Evolutionary conservation across 2,888 invertebrate genomes (phyloP).

Genomic region (Augiades crinisus): DNA sequence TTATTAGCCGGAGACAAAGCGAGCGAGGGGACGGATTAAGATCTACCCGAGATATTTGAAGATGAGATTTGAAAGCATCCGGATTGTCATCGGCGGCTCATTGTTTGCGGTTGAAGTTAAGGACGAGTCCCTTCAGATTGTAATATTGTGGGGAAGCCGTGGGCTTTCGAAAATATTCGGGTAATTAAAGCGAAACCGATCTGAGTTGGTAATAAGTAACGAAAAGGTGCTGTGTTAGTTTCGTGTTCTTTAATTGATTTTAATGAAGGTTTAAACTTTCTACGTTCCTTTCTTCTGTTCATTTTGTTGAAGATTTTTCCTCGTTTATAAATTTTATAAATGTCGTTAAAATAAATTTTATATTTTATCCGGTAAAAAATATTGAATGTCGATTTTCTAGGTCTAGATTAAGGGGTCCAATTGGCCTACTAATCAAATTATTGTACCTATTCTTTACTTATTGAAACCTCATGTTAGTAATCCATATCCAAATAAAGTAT

Average conservation of each 20-base stretch:
- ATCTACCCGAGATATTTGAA: conserved; percentile 68
- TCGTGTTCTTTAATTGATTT: too few relatives aligned
- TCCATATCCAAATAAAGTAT: too few relatives aligned
- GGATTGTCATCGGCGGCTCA: conserved; percentile 28
- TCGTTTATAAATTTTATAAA: too few relatives aligned
- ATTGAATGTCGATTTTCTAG: too few relatives aligned
- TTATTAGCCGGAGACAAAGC: conserved; percentile 56
- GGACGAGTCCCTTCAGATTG: conserved; percentile 6
- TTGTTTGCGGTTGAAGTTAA: conserved; percentile 25
- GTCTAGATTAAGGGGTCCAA: too few relatives aligned
- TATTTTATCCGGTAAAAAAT: too few relatives aligned
- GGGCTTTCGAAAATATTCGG: conserved; percentile 7
- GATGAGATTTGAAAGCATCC: conserved; percentile 59
- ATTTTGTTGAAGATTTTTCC: too few relatives aligned
- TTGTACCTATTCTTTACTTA: too few relatives aligned
- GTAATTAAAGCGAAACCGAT: conserved; percentile 1
- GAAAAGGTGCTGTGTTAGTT: neutral
- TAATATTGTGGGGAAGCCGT: conserved; percentile 5
- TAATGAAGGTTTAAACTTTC: neutral
- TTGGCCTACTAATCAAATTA: too few relatives aligned
- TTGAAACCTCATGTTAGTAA: too few relatives aligned
- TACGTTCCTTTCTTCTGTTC: neutral
- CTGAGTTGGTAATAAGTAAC: neutral
- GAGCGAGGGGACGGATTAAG: conserved; percentile 48
- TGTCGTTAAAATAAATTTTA: too few relatives aligned